Conservation (phyloP, 37 sponge, comb jelly and placozoan genomes). For the Beroe forskalii region DNA sequence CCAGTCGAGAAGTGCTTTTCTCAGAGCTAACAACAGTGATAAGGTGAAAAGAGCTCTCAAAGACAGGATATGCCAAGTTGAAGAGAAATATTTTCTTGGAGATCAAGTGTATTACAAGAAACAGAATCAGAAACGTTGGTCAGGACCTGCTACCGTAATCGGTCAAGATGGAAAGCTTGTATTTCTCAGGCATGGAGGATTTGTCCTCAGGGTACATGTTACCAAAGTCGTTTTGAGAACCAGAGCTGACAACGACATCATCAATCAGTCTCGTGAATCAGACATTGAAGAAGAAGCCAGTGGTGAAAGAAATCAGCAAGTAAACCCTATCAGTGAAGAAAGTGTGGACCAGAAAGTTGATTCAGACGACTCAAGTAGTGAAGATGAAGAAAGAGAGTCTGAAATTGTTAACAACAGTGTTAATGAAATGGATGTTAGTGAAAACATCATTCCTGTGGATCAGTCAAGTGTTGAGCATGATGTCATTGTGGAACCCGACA, state of each 20-base stretch:
- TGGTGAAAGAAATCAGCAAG: too few relatives aligned
- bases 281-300: neutral
- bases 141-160: conserved; percentile 43
- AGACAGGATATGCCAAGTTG: neutral
- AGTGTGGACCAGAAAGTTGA: neutral
- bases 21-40: neutral
- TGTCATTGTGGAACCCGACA: neutral
- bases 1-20: neutral
- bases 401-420: neutral
- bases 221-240: neutral
- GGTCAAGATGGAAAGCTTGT: conserved; percentile 12
- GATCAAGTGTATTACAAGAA: conserved; percentile 24
- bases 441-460: too few relatives aligned
- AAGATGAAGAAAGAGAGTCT: neutral
- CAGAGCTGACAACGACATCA: neutral
- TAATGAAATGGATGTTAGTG: neutral
- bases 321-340: too few relatives aligned
- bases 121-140: neutral
- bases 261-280: neutral
- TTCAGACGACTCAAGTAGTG: neutral
- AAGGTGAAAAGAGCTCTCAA: conserved; percentile 10
- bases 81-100: neutral
- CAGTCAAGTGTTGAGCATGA: neutral
- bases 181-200: conserved; percentile 23
- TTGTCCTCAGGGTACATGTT: conserved; percentile 7